phyloP scores from a whole-genome alignment of 2,113 vertebrate species.

The Fulica atra region DNA sequence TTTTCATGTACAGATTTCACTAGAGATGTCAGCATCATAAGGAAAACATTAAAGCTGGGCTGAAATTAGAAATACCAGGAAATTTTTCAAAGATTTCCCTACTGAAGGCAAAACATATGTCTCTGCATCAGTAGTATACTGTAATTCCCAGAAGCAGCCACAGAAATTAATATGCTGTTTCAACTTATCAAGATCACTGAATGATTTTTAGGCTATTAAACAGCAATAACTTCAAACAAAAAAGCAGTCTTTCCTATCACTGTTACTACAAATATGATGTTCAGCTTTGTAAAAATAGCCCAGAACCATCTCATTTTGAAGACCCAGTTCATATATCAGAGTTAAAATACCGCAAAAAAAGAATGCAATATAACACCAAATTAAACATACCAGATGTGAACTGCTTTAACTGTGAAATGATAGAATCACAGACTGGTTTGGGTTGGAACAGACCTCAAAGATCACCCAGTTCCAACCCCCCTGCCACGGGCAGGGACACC shows the following conservation, averaged over 20 bases:
- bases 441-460: too few relatives aligned
- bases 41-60: not conserved
- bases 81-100: not conserved
- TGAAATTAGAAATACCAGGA: not conserved
- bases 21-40: not conserved
- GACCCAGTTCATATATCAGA: not conserved
- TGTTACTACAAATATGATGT: not conserved
- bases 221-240: constrained; percentile 5
- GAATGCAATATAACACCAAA: not conserved
- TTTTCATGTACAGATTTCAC: not conserved
- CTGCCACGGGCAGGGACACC: too few relatives aligned
- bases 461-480: too few relatives aligned
- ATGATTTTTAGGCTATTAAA: constrained; percentile 3
- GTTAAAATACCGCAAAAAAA: not conserved
- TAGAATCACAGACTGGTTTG: too few relatives aligned
- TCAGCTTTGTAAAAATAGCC: not conserved
- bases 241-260: not conserved
- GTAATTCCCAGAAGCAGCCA: not conserved
- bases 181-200: not conserved
- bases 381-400: not conserved
- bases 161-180: not conserved
- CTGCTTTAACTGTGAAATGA: not conserved
- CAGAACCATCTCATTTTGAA: not conserved
- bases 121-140: not conserved
- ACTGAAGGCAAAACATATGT: not conserved